These are phyloP conservation scores for Lichenostomus cassidix DNA, from an alignment of 2,113 vertebrate species.

Conservation along the genomic window DNA sequence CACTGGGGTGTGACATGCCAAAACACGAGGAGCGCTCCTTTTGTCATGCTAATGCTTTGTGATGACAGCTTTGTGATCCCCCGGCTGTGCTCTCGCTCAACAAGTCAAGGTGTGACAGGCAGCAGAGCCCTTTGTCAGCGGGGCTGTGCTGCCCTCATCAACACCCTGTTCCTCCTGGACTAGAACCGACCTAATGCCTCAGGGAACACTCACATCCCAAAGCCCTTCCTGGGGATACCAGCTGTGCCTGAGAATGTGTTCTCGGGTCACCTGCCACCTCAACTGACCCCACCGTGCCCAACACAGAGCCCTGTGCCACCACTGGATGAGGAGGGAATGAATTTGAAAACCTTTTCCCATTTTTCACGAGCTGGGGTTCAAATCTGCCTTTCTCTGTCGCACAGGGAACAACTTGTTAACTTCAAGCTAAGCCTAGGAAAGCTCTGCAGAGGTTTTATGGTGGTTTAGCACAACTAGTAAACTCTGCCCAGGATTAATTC, in stretches of 20 bases:
- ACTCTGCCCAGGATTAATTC: not conserved
- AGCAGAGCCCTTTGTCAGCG: slow-evolving; percentile 42
- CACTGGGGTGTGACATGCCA: slow-evolving; percentile 77
- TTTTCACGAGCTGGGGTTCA: not conserved
- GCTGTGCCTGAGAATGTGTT: fast-evolving
- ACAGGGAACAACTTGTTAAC: not conserved
- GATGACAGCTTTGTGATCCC: slow-evolving; percentile 74
- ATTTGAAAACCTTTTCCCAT: not conserved
- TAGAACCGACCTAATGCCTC: not conserved
- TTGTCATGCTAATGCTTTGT: slow-evolving; percentile 79
- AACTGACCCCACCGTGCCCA: not conserved
- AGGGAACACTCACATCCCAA: not conserved
- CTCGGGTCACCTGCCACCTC: not conserved
- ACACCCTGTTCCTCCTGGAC: not conserved
- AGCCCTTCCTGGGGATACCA: not conserved
- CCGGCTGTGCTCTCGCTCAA: slow-evolving; percentile 39
- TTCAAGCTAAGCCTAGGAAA: not conserved
- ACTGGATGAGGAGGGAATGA: not conserved
- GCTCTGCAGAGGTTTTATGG: not conserved
- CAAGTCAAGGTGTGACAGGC: slow-evolving; percentile 78
- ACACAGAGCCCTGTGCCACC: not conserved
- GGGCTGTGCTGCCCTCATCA: not conserved
- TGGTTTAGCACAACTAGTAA: not conserved
- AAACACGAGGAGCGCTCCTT: slow-evolving; percentile 73
- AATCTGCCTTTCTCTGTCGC: not conserved